Percentiles rank a stretch among this genome's conserved stretches.
Evolutionary conservation across 2,888 invertebrate genomes (phyloP).

Genomic region (Agapetus fuscipes): DNA sequence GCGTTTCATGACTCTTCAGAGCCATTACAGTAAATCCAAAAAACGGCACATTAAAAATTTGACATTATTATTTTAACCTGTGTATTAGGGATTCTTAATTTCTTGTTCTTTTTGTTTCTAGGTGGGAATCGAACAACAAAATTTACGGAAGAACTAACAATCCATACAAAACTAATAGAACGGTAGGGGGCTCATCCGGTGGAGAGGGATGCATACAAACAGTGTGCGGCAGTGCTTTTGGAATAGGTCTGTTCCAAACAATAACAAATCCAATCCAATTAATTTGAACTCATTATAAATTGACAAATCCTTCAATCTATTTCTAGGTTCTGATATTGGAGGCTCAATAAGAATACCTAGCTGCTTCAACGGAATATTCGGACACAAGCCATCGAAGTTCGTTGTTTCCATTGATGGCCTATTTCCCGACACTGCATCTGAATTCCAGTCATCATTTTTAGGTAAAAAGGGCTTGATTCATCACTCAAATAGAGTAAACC

Average conservation of each 20-base stretch:
- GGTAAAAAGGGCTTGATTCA: too few species aligned
- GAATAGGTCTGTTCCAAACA: conserved; percentile 66
- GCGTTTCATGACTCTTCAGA: too few species aligned
- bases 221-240: conserved; percentile 77
- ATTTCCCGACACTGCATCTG: conserved; percentile 56
- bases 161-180: conserved; percentile 76
- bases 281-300: too few species aligned
- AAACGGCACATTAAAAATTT: too few species aligned
- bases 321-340: conserved; percentile 74
- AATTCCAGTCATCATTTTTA: conserved; percentile 44
- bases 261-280: too few species aligned
- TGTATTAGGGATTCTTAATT: too few species aligned
- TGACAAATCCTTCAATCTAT: too few species aligned
- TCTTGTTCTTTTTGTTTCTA: too few species aligned
- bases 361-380: conserved; percentile 90
- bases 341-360: conserved; percentile 94
- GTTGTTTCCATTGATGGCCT: conserved; percentile 75
- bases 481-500: too few species aligned
- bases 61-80: too few species aligned
- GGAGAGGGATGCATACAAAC: conserved; percentile 71
- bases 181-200: conserved; percentile 91
- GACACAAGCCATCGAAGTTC: conserved; percentile 75
- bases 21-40: too few species aligned
- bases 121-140: conserved; percentile 79
- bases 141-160: conserved; percentile 77